Evolutionary conservation across 2,797 vertebrate species (phyloP).

Genomic region (Anabas testudineus): DNA sequence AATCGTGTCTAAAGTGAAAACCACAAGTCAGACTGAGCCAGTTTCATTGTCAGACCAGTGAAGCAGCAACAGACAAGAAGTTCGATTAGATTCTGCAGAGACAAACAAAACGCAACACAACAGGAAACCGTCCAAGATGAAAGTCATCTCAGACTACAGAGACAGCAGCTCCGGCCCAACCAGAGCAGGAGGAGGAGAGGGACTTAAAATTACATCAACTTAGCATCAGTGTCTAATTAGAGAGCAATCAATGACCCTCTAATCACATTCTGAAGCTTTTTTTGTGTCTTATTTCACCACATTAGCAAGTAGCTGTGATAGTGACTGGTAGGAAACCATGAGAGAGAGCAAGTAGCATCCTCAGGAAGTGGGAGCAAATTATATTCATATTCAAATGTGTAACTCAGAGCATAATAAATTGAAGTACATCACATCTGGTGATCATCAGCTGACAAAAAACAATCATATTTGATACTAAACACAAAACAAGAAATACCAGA

Average conservation of each 20-base stretch:
- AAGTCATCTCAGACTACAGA: constrained; percentile 9
- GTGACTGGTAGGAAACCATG: background rate
- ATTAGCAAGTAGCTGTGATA: background rate
- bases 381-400: background rate
- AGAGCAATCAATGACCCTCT: constrained; percentile 2
- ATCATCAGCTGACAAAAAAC: background rate
- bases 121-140: constrained; percentile 26
- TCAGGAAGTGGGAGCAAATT: background rate
- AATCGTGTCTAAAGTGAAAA: background rate
- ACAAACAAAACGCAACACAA: constrained; percentile 16
- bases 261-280: constrained; percentile 9
- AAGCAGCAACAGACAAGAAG: background rate
- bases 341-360: background rate
- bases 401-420: too few species aligned
- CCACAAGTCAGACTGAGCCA: constrained; percentile 14
- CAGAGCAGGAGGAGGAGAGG: constrained; percentile 1
- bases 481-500: background rate
- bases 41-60: constrained; percentile 5
- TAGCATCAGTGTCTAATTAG: constrained; percentile 8
- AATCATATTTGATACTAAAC: background rate
- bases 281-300: constrained; percentile 1
- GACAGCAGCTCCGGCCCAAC: background rate
- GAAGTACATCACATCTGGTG: background rate
- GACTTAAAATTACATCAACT: background rate
- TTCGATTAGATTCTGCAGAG: background rate